phyloP scores from a whole-genome alignment of 2,113 vertebrate species.

The Hiodon alosoides region DNA sequence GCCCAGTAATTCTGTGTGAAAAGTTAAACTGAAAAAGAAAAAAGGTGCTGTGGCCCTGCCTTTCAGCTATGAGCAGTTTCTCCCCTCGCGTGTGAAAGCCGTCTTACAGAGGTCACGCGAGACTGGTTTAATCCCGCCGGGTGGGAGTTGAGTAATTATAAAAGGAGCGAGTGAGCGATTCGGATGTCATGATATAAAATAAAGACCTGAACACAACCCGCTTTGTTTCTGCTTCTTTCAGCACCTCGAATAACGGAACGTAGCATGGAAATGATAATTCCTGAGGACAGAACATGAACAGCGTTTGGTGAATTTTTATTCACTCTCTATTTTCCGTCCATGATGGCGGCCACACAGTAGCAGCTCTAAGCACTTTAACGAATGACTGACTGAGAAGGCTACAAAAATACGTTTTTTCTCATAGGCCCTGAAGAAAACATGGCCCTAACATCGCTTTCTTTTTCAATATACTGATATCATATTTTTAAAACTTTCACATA shows the following conservation, averaged over 20 bases:
- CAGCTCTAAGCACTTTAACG: no score
- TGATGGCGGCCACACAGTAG: no score
- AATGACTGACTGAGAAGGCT: no score
- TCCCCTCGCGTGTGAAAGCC: background rate
- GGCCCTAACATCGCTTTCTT: no score
- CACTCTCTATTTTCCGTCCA: no score
- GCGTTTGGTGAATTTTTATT: no score
- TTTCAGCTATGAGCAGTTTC: background rate
- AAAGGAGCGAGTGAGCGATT: background rate
- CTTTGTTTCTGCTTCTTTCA: conserved; percentile 10
- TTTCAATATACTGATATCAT: no score
- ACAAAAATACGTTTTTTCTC: no score
- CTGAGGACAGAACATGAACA: no score
- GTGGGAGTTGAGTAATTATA: background rate
- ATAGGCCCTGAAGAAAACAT: no score
- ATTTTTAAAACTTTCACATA: no score
- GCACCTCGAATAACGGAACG: background rate
- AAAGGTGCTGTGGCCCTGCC: background rate
- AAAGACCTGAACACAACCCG: background rate
- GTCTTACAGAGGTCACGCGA: background rate
- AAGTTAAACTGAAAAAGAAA: background rate
- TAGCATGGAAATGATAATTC: no score
- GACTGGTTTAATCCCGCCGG: background rate
- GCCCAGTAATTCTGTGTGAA: background rate
- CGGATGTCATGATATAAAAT: background rate